phyloP scores from a whole-genome alignment of 2,113 vertebrate species.

The Rafetus swinhoei region DNA sequence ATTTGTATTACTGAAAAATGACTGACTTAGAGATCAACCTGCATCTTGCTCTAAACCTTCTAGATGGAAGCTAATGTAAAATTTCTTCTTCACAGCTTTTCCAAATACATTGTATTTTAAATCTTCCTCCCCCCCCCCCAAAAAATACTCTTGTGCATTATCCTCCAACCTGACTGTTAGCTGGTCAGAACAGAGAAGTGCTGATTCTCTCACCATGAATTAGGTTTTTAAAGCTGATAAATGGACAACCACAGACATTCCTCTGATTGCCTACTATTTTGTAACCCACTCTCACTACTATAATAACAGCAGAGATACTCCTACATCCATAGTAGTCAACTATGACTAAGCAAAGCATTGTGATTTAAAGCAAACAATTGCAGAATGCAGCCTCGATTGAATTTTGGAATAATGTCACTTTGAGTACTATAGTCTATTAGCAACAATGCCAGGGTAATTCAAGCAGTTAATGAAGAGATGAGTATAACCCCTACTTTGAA shows the following conservation, averaged over 20 bases:
- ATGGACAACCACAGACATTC: neutral
- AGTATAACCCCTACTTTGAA: constrained; percentile 43
- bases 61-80: constrained; percentile 40
- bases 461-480: neutral
- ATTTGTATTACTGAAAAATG: constrained; percentile 47
- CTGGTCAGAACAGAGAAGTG: constrained; percentile 14
- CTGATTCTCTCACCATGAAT: neutral
- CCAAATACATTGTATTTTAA: constrained; percentile 28
- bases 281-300: constrained; percentile 7
- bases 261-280: neutral
- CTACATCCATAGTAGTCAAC: neutral
- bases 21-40: constrained; percentile 50
- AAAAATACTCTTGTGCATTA: constrained; percentile 10
- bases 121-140: neutral
- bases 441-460: constrained; percentile 37
- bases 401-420: constrained; percentile 5
- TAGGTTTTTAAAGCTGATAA: constrained; percentile 16
- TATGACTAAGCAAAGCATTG: neutral
- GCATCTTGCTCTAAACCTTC: constrained; percentile 44
- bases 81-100: constrained; percentile 13
- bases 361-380: constrained; percentile 50
- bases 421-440: constrained; percentile 54
- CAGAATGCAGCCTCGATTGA: constrained; percentile 11
- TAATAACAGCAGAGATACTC: neutral
- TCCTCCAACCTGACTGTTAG: constrained; percentile 1